Evolutionary conservation across 2,113 vertebrate genomes (phyloP).

Genomic region (Callospermophilus lateralis): DNA sequence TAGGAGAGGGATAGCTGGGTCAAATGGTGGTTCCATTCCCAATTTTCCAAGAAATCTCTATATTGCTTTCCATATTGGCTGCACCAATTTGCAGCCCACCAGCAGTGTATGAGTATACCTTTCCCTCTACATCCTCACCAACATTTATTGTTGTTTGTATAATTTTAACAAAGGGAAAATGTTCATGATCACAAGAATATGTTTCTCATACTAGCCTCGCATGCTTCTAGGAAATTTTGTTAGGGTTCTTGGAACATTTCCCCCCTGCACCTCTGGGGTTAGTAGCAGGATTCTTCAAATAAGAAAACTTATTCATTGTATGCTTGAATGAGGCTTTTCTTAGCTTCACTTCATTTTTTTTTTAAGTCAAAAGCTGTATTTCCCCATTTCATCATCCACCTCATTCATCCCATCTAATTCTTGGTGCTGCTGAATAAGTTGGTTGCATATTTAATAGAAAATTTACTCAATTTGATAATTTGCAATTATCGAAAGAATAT

Average conservation of each 20-base stretch:
- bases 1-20: no score
- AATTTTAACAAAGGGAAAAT: background rate
- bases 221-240: background rate
- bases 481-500: background rate
- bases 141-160: background rate
- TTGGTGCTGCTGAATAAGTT: background rate
- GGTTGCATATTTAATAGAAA: background rate
- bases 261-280: background rate
- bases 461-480: background rate
- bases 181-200: background rate
- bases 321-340: background rate
- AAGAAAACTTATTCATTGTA: background rate
- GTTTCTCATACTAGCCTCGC: background rate
- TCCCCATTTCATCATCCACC: background rate
- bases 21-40: no score
- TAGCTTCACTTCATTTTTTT: background rate
- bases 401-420: background rate
- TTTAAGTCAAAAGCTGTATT: background rate
- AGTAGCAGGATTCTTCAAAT: background rate
- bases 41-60: no score
- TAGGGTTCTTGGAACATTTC: background rate
- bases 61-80: no score
- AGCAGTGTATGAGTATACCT: no score
- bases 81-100: no score
- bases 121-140: no score